Conservation (phyloP, 2,888 invertebrate species). For the Scaptomyza cyrtandrae region DNA sequence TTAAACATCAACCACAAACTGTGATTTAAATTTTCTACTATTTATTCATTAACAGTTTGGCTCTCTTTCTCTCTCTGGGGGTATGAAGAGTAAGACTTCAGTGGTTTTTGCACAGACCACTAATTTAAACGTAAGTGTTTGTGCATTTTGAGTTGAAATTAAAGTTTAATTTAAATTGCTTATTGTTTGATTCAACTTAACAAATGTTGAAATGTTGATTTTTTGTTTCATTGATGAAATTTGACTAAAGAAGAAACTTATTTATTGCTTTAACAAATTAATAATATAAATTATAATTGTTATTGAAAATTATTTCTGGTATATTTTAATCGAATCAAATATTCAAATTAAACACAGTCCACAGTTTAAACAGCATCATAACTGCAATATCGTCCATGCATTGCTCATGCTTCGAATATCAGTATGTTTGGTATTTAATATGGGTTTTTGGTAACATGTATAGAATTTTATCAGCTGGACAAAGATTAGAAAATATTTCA, state of each 20-base stretch:
- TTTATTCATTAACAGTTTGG: background rate
- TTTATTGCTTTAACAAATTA: no score
- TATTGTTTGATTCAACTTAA: background rate
- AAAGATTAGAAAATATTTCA: conserved; percentile 52
- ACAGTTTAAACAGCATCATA: background rate
- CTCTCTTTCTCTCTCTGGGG: background rate
- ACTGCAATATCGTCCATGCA: background rate
- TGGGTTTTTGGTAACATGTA: conserved; percentile 26
- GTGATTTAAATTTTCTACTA: conserved; percentile 4
- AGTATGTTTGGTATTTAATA: conserved; percentile 23
- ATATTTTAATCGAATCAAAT: no score
- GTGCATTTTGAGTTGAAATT: background rate
- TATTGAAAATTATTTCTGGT: no score
- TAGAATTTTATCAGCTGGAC: conserved; percentile 19
- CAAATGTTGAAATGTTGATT: background rate
- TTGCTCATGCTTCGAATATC: conserved; percentile 2
- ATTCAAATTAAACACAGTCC: no score
- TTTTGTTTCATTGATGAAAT: no score
- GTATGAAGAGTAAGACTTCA: background rate
- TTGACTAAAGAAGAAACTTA: no score
- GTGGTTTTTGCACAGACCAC: background rate
- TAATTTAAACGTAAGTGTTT: background rate
- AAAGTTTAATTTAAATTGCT: background rate
- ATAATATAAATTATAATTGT: no score
- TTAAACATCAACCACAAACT: conserved; percentile 2